A percentile compares a stretch with the other conserved stretches of the same genome.
phyloP scores from a whole-genome alignment of 2,797 vertebrate species.

The Spea hammondii region DNA sequence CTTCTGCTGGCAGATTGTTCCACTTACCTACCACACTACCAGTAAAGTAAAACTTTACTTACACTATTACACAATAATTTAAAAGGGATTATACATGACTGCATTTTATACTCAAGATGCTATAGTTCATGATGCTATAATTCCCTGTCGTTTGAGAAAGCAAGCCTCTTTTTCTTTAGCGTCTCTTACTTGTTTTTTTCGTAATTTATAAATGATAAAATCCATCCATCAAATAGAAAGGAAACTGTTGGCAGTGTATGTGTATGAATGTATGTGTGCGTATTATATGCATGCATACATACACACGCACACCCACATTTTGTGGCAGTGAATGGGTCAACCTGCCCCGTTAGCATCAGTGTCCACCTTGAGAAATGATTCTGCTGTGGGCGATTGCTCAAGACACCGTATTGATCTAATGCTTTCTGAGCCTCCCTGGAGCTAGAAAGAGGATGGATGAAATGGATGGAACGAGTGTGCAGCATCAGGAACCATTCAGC shows the following conservation, averaged over 20 bases:
- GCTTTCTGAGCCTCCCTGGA: conserved; percentile 66
- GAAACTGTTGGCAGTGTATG: neutral
- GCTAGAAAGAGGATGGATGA: conserved; percentile 62
- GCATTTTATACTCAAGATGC: no score
- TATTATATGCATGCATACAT: neutral
- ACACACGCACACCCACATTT: neutral
- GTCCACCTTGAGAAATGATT: conserved; percentile 81
- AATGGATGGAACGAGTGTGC: conserved; percentile 54
- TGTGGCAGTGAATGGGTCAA: conserved; percentile 40
- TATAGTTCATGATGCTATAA: no score
- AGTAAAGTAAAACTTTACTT: no score
- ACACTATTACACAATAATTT: no score
- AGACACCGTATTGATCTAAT: conserved; percentile 75
- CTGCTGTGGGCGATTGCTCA: conserved; percentile 72
- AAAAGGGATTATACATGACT: no score
- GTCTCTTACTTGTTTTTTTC: no score
- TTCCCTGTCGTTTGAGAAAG: no score
- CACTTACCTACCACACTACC: no score
- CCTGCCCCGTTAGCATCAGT: conserved; percentile 69
- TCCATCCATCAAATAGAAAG: no score
- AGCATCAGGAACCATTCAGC: conserved; percentile 49
- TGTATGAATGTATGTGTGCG: neutral
- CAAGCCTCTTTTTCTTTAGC: no score
- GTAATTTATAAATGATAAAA: no score
- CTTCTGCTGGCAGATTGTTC: no score